Percentiles rank a stretch among this genome's conserved stretches.
Conservation (phyloP, 1,140 invertebrate species). For the Sinella curviseta region DNA sequence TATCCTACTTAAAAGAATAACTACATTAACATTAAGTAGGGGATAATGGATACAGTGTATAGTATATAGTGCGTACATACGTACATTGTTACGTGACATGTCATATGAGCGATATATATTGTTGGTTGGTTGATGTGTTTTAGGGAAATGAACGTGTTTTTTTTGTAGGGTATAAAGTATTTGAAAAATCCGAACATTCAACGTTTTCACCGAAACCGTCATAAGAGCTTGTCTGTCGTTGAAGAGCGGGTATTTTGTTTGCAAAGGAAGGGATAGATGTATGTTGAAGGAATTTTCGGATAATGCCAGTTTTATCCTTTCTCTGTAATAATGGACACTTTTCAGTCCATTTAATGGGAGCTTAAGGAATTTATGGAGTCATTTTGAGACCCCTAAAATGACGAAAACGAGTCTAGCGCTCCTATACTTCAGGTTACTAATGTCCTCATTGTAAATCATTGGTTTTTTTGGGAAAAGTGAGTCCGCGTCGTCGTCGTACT, state of each 20-base stretch:
- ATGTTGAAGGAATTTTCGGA: neutral
- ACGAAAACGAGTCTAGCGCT: conserved; percentile 43
- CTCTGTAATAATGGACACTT: conserved; percentile 49
- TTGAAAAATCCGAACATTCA: no score
- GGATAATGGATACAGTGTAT: neutral
- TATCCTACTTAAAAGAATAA: no score
- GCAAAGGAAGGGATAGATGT: neutral
- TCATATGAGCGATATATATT: no score
- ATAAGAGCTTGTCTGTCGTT: no score
- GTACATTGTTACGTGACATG: no score
- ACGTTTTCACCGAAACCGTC: no score
- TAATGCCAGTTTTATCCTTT: conserved; percentile 25
- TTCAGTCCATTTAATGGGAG: conserved; percentile 51
- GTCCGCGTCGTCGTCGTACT: no score
- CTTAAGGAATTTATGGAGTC: conserved; percentile 49
- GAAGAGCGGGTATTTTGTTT: neutral
- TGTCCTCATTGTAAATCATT: neutral
- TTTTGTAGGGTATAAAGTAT: no score
- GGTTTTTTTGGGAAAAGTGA: neutral
- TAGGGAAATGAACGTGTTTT: no score
- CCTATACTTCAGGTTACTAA: conserved; percentile 7
- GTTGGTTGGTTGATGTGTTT: no score
- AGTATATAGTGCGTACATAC: no score
- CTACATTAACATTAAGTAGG: neutral
- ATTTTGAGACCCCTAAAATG: conserved; percentile 42